Evolutionary conservation across 37 sponge, comb jelly and placozoan genomes (phyloP).

Genomic region (Geodia barretti): DNA sequence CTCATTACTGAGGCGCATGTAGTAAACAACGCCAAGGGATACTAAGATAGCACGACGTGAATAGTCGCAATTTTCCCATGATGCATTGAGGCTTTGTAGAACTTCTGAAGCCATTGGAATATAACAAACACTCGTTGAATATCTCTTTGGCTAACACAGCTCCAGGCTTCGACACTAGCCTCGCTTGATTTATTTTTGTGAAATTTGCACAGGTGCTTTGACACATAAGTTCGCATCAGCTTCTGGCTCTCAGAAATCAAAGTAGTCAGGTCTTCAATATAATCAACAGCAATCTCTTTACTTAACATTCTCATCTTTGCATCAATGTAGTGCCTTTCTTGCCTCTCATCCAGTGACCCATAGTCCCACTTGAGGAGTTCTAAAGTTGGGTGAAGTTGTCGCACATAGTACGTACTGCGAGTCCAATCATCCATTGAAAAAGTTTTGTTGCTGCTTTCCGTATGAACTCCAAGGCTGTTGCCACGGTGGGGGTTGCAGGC

Average conservation of each 20-base stretch:
- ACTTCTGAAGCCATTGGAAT: constrained; percentile 26
- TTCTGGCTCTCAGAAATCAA: constrained; percentile 59
- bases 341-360: constrained; percentile 64
- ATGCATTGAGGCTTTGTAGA: constrained; percentile 24
- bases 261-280: constrained; percentile 15
- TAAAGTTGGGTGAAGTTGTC: constrained; percentile 67
- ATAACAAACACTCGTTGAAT: constrained; percentile 64
- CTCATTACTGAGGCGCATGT: constrained; percentile 65
- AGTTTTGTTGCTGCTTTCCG: neutral
- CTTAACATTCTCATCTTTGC: constrained; percentile 45
- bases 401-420: constrained; percentile 66
- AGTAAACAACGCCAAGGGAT: constrained; percentile 81
- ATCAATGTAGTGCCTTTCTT: constrained; percentile 66
- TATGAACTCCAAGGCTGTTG: constrained; percentile 36
- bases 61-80: constrained; percentile 14
- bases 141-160: constrained; percentile 83
- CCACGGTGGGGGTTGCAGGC: constrained; percentile 86
- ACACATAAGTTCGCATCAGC: constrained; percentile 58
- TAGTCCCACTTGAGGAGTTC: constrained; percentile 68
- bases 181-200: neutral
- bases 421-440: constrained; percentile 47
- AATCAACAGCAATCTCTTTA: neutral
- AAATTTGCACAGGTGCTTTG: constrained; percentile 37
- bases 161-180: constrained; percentile 36
- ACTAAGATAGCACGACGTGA: constrained; percentile 64